These are phyloP conservation scores for Acleris cristana DNA, from an alignment of 2,888 invertebrate species.

Conservation along the genomic window DNA sequence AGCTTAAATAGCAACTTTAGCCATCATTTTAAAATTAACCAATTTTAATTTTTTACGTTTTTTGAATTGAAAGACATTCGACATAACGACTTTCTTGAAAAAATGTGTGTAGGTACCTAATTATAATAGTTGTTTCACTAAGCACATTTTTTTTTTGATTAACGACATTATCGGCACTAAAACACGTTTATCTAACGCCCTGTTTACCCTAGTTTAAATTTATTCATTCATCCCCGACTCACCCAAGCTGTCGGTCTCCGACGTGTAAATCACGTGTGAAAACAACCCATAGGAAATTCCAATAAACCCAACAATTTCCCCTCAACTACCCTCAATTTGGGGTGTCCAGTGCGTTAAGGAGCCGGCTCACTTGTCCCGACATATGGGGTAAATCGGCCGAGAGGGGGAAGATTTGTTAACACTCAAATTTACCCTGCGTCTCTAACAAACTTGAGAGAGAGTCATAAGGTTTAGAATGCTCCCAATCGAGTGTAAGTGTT, in stretches of 20 bases:
- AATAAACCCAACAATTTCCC: conserved; percentile 73
- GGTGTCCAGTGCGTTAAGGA: conserved; percentile 78
- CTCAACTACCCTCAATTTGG: conserved; percentile 74
- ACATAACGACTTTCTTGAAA: no score
- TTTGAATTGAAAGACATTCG: no score
- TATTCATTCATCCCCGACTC: conserved; percentile 30
- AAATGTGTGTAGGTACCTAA: no score
- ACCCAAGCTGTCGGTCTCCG: conserved; percentile 40
- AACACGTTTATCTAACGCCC: no score
- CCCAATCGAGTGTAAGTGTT: conserved; percentile 8
- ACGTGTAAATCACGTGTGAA: conserved; percentile 63
- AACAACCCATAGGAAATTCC: conserved; percentile 76
- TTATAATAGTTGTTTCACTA: no score
- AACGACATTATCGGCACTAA: no score
- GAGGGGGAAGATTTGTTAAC: conserved; percentile 55
- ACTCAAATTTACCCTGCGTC: conserved; percentile 39
- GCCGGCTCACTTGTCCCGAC: conserved; percentile 76
- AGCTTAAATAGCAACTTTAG: no score
- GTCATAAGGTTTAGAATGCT: conserved; percentile 34
- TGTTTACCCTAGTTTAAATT: conserved; percentile 4
- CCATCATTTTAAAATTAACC: no score
- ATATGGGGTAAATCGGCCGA: conserved; percentile 74
- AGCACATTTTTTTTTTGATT: no score
- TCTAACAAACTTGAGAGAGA: conserved; percentile 38
- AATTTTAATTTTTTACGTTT: no score